Conservation (phyloP, 1,140 invertebrate species). For the Vanessa tameamea region DNA sequence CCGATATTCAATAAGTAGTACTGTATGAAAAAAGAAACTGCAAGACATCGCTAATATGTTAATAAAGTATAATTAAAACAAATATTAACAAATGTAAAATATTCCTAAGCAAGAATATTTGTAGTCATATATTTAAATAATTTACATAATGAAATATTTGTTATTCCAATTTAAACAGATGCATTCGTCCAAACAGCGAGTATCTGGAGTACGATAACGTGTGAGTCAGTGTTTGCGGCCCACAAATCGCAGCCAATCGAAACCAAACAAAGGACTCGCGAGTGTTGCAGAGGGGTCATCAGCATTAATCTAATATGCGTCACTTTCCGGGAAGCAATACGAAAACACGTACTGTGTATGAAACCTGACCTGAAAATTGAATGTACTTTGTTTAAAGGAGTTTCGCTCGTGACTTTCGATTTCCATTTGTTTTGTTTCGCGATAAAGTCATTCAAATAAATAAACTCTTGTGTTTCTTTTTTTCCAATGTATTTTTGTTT, state of each 20-base stretch:
- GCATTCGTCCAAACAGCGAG: conserved; percentile 39
- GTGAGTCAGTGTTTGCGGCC: conserved; percentile 66
- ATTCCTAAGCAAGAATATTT: not conserved
- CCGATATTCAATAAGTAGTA: too few relatives aligned
- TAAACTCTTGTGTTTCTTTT: too few relatives aligned
- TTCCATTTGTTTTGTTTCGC: not conserved
- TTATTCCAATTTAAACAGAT: conserved; percentile 41
- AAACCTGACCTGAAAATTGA: conserved; percentile 3
- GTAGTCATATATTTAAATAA: not conserved
- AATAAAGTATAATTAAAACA: too few relatives aligned
- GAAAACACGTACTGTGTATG: not conserved
- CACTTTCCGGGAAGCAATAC: conserved; percentile 55
- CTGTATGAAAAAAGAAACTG: too few relatives aligned
- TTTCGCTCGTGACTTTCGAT: not conserved
- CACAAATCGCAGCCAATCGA: conserved; percentile 60
- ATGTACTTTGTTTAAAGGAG: conserved; percentile 4
- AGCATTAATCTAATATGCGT: conserved; percentile 56
- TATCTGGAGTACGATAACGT: conserved; percentile 58
- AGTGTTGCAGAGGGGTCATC: conserved; percentile 59
- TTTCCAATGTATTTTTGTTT: too few relatives aligned
- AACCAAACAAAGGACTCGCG: conserved; percentile 63
- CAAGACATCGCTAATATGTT: too few relatives aligned
- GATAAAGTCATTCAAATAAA: too few relatives aligned
- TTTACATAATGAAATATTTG: conserved; percentile 18
- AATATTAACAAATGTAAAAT: not conserved